phyloP scores from a whole-genome alignment of 1,140 invertebrate genomes.

The Doryteuthis pealeii region DNA sequence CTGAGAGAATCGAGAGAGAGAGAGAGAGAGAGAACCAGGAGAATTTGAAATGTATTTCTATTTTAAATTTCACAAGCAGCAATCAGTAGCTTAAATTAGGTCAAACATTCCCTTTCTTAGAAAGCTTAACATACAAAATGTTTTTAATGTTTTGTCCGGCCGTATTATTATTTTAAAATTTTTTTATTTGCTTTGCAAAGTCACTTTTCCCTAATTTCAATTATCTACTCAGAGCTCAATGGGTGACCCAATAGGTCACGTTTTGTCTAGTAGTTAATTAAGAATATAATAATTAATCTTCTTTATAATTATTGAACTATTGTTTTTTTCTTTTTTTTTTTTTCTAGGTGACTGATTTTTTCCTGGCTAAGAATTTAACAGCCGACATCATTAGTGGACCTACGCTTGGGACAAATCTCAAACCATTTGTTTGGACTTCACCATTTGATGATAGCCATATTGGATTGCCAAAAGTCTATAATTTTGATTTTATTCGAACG shows the following conservation, averaged over 20 bases:
- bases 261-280: neutral
- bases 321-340: constrained; percentile 17
- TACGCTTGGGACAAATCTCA: constrained; percentile 41
- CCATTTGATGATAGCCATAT: constrained; percentile 42
- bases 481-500: constrained; percentile 49
- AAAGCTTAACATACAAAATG: too few species aligned
- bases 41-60: too few species aligned
- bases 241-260: neutral
- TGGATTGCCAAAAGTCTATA: constrained; percentile 50
- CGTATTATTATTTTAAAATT: neutral
- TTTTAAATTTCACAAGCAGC: too few species aligned
- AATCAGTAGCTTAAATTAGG: too few species aligned
- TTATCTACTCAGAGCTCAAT: neutral
- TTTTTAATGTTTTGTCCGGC: neutral
- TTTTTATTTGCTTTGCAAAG: neutral
- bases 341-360: constrained; percentile 47
- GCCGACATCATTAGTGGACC: constrained; percentile 55
- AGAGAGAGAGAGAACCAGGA: too few species aligned
- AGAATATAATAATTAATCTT: too few species aligned
- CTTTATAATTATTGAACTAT: neutral
- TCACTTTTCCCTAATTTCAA: neutral
- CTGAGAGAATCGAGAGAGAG: too few species aligned
- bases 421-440: constrained; percentile 46
- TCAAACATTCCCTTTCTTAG: too few species aligned
- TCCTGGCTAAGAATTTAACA: constrained; percentile 45